Percentiles rank a stretch among this genome's conserved stretches.
phyloP scores from a whole-genome alignment of 2,888 invertebrate species.

The Epinotia nisella region DNA sequence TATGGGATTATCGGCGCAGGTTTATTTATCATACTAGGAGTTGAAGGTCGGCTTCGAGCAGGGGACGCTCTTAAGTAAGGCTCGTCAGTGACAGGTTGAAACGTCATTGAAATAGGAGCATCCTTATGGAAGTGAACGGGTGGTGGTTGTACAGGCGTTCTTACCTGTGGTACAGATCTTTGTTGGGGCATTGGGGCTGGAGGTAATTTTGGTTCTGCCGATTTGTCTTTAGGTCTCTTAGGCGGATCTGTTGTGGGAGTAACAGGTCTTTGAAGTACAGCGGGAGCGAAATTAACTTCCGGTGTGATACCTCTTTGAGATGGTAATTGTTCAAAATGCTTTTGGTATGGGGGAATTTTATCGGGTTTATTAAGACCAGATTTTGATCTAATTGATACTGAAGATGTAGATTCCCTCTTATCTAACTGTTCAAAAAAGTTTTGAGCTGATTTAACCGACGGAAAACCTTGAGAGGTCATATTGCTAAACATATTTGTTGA shows the following conservation, averaged over 20 bases:
- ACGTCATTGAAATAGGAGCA: slow-evolving; percentile 85
- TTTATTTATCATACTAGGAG: slow-evolving; percentile 89
- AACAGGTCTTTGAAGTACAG: slow-evolving; percentile 73
- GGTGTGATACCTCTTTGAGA: slow-evolving; percentile 85
- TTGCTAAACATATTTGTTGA: slow-evolving; percentile 59
- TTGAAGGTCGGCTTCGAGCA: slow-evolving; percentile 84
- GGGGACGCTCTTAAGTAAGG: slow-evolving; percentile 82
- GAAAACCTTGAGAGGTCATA: slow-evolving; percentile 63
- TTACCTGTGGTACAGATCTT: slow-evolving; percentile 53
- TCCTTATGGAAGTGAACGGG: slow-evolving; percentile 76
- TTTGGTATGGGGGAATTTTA: slow-evolving; percentile 87
- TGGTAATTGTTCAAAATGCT: slow-evolving; percentile 84
- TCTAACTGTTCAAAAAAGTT: slow-evolving; percentile 75
- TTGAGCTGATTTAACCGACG: slow-evolving; percentile 73
- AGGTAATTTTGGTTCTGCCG: slow-evolving; percentile 59
- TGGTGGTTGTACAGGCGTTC: slow-evolving; percentile 56
- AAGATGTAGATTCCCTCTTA: slow-evolving; percentile 69
- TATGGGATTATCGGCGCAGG: slow-evolving; percentile 90
- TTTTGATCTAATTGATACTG: slow-evolving; percentile 69
- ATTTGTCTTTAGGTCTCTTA: slow-evolving; percentile 66
- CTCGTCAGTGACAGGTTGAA: slow-evolving; percentile 87
- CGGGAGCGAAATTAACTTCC: slow-evolving; percentile 77
- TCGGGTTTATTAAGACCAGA: slow-evolving; percentile 87
- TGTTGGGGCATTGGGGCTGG: slow-evolving; percentile 48
- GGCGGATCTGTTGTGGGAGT: slow-evolving; percentile 75